Base-by-base conservation (phyloP, 1,140 invertebrate genomes). In the Drosophila melanica region DNA sequence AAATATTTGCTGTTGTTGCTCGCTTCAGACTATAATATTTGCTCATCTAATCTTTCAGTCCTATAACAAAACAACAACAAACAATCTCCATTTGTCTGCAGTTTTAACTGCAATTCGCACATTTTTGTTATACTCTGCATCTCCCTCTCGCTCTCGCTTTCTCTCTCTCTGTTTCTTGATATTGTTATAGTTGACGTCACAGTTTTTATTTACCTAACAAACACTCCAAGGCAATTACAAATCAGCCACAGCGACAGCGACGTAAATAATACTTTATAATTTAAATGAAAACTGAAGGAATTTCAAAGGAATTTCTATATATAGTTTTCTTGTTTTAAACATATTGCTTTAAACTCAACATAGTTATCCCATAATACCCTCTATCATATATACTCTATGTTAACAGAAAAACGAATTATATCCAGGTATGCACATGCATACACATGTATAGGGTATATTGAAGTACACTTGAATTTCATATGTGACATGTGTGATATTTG, bases 401-500 rank as follows among this genome's bases (percentile, higher is more conserved):
- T n/a, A n/a, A n/a, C n/a, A n/a, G n/a, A 33, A 8, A 33, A 33
- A 33, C 30, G 3, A 6, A 33, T 33, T 33, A 33, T 33, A 33
- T 6, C 30, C 30, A 33, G 2, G 30, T 33, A 10, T 10, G 9
- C 30, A 0, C 7, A 30, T 4, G 30, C 7, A 30, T 1, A 5
- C 30, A 30, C 30, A 11, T 45, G 8, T 45, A 45, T 45, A 45
- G 67, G 33, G 57, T 47, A 37, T 57, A 37, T 45, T 37, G 50
- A 58, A 51, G 53, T 72, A 16, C 48, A 77, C 70, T 60, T 54
- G 60, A 42, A 66, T 67, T 64, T 64, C 63, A 78, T 66, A 55
- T 77, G 74, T 53, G n/a, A n/a, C 54, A 73, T 62, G 51, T 69
- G 58, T 35, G 78, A 70, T 81, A 65, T 44, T 55, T 69, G 48